phyloP scores from a whole-genome alignment of 2,797 vertebrate species.

The Clarias pachynema region DNA sequence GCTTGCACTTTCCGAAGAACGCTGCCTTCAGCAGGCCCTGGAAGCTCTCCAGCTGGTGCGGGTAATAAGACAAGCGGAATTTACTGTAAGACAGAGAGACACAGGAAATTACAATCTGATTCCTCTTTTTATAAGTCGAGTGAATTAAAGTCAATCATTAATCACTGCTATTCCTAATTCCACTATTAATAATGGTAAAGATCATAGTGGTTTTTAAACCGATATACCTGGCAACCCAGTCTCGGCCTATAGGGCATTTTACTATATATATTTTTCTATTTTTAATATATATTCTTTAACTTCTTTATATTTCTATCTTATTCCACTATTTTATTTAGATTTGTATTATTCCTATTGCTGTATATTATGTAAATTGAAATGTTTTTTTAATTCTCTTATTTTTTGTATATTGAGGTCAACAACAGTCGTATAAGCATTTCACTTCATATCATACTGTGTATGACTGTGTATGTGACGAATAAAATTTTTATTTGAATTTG shows the following conservation, averaged over 20 bases:
- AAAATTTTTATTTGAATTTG: no score
- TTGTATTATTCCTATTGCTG: no score
- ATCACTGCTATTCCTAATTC: not conserved
- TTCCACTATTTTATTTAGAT: no score
- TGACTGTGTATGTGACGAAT: no score
- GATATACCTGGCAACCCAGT: not conserved
- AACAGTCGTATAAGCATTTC: no score
- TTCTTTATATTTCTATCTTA: no score
- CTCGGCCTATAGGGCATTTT: not conserved
- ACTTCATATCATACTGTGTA: no score
- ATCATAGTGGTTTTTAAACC: not conserved
- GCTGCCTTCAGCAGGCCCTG: conserved; percentile 80
- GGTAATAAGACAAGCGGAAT: conserved; percentile 97
- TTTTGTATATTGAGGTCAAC: no score
- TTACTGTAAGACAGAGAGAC: conserved; percentile 76
- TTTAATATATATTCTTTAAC: no score
- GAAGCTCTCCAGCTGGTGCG: conserved; percentile 88
- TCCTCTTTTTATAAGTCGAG: not conserved
- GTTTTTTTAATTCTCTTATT: no score
- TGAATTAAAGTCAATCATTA: not conserved
- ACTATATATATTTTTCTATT: no score
- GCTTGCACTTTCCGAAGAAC: conserved; percentile 84
- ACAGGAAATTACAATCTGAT: conserved; percentile 1
- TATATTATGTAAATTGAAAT: no score
- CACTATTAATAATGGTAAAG: not conserved